Evolutionary conservation across 64 coral and sea anemone genomes (phyloP).

Genomic region (Anthopleura sola): DNA sequence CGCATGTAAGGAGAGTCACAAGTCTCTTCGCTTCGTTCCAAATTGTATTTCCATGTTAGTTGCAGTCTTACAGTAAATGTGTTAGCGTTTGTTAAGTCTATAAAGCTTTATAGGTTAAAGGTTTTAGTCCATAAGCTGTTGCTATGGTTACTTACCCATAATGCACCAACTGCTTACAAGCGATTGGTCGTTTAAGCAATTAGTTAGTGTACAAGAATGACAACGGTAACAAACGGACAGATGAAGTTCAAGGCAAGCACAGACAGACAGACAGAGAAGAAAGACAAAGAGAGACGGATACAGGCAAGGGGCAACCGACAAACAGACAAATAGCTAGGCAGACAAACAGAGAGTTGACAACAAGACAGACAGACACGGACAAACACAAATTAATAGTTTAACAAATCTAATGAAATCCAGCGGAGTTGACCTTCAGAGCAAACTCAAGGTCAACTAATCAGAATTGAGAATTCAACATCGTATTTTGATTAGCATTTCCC

Average conservation of each 20-base stretch:
- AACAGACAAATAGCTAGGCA: background rate
- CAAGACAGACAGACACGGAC: background rate
- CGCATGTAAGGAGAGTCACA: too few relatives aligned
- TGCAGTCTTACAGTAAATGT: background rate
- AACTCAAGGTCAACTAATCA: too few relatives aligned
- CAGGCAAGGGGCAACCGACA: background rate
- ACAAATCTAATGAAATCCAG: too few relatives aligned
- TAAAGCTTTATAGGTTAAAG: background rate
- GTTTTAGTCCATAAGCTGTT: slow-evolving; percentile 13
- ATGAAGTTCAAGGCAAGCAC: background rate
- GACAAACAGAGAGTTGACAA: background rate
- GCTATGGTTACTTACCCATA: slow-evolving; percentile 14
- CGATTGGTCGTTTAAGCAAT: background rate
- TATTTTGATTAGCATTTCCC: too few relatives aligned
- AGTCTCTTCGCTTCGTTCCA: background rate
- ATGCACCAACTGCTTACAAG: background rate
- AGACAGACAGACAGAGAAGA: background rate
- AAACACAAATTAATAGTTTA: too few relatives aligned
- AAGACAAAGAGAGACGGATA: background rate
- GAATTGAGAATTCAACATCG: too few relatives aligned
- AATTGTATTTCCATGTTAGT: background rate
- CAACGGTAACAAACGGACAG: background rate
- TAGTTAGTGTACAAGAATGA: background rate
- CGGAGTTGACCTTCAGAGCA: too few relatives aligned
- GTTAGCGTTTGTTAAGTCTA: slow-evolving; percentile 1